Evolutionary conservation across 2,888 invertebrate species (phyloP).

Genomic region (Trissonchulus latispiculum): DNA sequence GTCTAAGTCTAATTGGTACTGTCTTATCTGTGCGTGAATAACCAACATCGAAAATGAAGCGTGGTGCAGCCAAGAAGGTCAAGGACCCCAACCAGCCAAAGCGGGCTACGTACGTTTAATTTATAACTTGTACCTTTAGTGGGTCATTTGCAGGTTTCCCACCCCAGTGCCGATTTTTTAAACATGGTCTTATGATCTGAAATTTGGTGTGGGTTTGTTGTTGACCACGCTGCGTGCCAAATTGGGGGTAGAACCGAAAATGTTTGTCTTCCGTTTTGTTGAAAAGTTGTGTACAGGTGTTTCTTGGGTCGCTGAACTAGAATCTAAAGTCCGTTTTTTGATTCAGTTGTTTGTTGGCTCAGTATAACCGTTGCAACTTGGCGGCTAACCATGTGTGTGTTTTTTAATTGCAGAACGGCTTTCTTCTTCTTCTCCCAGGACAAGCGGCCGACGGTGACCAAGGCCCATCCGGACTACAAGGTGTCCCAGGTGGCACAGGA

Average conservation of each 20-base stretch:
- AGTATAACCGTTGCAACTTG: too few species aligned
- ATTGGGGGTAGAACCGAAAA: too few species aligned
- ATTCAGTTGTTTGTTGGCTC: too few species aligned
- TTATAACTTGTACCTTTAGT: not conserved
- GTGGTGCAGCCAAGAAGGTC: slow-evolving; percentile 47
- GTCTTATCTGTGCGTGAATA: too few species aligned
- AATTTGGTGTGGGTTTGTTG: too few species aligned
- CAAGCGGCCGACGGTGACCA: slow-evolving; percentile 86
- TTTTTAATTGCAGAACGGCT: slow-evolving; percentile 63
- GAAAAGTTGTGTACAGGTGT: too few species aligned
- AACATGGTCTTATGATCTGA: too few species aligned
- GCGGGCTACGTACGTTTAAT: slow-evolving; percentile 77
- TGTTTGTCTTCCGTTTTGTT: too few species aligned
- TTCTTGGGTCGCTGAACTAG: not conserved
- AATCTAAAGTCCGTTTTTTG: not conserved
- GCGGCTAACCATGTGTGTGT: too few species aligned
- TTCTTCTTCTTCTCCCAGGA: slow-evolving; percentile 99
- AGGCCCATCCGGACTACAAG: slow-evolving; percentile 77
- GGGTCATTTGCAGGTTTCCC: not conserved
- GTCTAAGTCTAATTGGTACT: too few species aligned
- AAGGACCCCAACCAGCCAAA: slow-evolving; percentile 94
- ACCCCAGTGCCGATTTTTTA: not conserved
- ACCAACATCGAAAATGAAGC: not conserved
- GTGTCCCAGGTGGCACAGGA: slow-evolving; percentile 58
- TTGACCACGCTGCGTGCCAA: too few species aligned